A percentile compares a stretch with the other conserved stretches of the same genome.
Conservation (phyloP, 2,113 vertebrate genomes). For the Ardeotis arabs region DNA sequence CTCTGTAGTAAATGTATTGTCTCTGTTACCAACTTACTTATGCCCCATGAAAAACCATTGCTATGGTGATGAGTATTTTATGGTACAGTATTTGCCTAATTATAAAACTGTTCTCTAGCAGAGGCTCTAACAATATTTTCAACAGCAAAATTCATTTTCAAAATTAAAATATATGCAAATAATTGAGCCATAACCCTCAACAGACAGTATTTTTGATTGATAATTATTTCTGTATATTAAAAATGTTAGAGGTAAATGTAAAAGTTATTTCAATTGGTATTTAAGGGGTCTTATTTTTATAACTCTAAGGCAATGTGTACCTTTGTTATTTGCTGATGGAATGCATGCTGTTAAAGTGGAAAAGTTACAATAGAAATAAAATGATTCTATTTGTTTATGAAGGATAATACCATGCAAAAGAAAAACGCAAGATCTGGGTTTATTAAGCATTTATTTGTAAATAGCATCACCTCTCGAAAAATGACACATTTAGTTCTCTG, state of each 20-base stretch:
- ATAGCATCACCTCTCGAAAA: slow-evolving; percentile 1
- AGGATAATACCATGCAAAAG: not conserved
- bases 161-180: slow-evolving; percentile 39
- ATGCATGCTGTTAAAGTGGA: not conserved
- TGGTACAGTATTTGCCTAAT: slow-evolving; percentile 38
- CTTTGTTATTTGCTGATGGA: slow-evolving; percentile 11
- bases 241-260: slow-evolving; percentile 19
- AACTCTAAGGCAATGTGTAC: not conserved
- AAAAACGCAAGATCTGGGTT: slow-evolving; percentile 25
- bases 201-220: slow-evolving; percentile 27
- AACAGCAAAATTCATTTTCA: slow-evolving; percentile 37
- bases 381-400: slow-evolving; percentile 22
- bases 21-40: slow-evolving; percentile 45
- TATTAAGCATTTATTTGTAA: slow-evolving; percentile 55
- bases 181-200: slow-evolving; percentile 16
- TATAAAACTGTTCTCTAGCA: slow-evolving; percentile 54
- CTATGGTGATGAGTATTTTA: slow-evolving; percentile 62
- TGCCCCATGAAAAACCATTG: slow-evolving; percentile 47
- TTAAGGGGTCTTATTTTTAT: slow-evolving; percentile 22
- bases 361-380: slow-evolving; percentile 44
- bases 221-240: slow-evolving; percentile 47
- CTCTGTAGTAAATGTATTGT: slow-evolving; percentile 10
- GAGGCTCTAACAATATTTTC: not conserved
- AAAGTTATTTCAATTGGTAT: not conserved
- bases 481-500: not conserved